A percentile compares a stretch with the other conserved stretches of the same genome.
These are phyloP conservation scores for Caenorhabditis doughertyi DNA, from an alignment of 2,888 invertebrate species.

Conservation along the genomic window DNA sequence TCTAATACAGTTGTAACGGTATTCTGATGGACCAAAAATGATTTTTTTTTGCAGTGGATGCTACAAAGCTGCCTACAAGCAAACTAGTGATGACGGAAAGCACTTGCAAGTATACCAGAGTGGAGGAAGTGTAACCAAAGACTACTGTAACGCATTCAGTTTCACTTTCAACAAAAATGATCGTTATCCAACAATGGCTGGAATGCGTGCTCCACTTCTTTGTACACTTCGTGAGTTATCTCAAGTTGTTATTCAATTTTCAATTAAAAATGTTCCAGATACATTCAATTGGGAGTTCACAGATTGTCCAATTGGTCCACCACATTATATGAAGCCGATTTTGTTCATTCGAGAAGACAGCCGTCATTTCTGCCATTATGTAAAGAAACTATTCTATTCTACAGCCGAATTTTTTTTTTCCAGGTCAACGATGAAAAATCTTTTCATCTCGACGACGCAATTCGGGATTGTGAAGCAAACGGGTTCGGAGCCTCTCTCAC, in stretches of 20 bases:
- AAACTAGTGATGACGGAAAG: too few relatives aligned
- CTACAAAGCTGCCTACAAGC: too few relatives aligned
- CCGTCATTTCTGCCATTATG: slow-evolving; percentile 1
- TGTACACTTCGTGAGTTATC: slow-evolving; percentile 21
- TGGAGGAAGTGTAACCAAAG: too few relatives aligned
- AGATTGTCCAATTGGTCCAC: not conserved
- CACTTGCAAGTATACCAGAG: too few relatives aligned
- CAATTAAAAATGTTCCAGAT: not conserved
- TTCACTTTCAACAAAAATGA: not conserved
- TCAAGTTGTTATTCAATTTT: not conserved
- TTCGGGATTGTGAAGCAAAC: not conserved
- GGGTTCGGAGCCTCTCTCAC: not conserved
- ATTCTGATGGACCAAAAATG: too few relatives aligned
- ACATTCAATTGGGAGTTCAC: slow-evolving; percentile 3
- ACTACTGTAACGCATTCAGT: slow-evolving; percentile 9
- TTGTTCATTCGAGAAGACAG: not conserved
- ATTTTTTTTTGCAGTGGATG: too few relatives aligned
- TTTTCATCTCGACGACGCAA: not conserved
- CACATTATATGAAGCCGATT: not conserved
- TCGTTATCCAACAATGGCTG: slow-evolving; percentile 22
- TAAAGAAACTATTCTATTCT: not conserved
- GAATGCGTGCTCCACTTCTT: slow-evolving; percentile 1
- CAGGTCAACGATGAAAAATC: too few relatives aligned
- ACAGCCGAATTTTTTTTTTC: too few relatives aligned
- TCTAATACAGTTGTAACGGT: too few relatives aligned